Evolutionary conservation across 1,140 invertebrate genomes (phyloP).

Genomic region (Drosophila navojoa): DNA sequence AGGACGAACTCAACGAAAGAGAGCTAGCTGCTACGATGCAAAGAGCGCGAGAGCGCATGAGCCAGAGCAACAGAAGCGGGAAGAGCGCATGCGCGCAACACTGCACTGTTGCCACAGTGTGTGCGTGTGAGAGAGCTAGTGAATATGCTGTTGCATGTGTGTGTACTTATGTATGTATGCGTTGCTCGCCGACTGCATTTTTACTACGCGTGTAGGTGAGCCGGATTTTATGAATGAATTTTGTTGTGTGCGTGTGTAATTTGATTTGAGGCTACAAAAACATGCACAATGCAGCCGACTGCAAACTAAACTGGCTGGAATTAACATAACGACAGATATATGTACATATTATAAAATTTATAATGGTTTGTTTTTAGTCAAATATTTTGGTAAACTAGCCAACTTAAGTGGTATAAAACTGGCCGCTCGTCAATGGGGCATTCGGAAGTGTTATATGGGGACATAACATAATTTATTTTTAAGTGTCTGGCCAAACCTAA

Average conservation of each 20-base stretch:
- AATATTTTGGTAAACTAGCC: constrained; percentile 28
- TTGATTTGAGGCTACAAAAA: constrained; percentile 25
- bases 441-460: neutral
- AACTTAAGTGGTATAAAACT: constrained; percentile 29
- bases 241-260: constrained; percentile 55
- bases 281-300: constrained; percentile 33
- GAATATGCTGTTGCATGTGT: neutral
- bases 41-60: constrained; percentile 3
- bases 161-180: neutral
- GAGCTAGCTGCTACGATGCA: neutral
- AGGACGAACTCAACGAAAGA: constrained; percentile 45
- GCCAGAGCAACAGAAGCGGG: neutral
- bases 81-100: constrained; percentile 67
- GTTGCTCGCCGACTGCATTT: constrained; percentile 55
- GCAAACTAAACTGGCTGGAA: constrained; percentile 6
- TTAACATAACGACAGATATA: neutral
- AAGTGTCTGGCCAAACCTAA: neutral
- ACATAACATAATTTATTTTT: constrained; percentile 15
- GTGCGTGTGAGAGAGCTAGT: neutral
- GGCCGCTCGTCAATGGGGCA: constrained; percentile 5
- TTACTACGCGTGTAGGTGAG: constrained; percentile 79
- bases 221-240: constrained; percentile 80
- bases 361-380: no score
- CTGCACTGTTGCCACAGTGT: neutral
- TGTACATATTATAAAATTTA: neutral